phyloP scores from a whole-genome alignment of 1,140 invertebrate species.

The Oreohelix idahoensis region DNA sequence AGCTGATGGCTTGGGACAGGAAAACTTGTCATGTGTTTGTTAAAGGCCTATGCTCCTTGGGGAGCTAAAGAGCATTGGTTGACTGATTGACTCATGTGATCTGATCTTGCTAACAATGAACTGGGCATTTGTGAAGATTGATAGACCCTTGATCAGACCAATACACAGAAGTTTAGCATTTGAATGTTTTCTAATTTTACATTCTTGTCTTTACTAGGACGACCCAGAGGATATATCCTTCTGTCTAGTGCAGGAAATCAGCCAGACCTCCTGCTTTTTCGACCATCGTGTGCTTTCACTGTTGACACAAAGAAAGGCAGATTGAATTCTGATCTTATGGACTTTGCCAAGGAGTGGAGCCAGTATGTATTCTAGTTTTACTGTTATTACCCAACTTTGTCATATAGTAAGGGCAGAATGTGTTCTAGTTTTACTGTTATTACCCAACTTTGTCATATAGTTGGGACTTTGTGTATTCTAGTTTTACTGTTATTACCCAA shows the following conservation, averaged over 20 bases:
- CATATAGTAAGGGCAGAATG: not conserved
- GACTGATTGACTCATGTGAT: no score
- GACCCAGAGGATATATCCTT: not conserved
- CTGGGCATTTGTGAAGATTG: no score
- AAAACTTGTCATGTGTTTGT: no score
- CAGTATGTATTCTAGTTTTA: not conserved
- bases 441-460: not conserved
- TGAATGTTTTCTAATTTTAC: no score
- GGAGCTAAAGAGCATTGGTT: no score
- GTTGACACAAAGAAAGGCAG: slow-evolving; percentile 3
- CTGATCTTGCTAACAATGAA: no score
- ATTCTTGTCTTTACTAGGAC: not conserved
- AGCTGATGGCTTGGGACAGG: no score
- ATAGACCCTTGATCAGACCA: no score
- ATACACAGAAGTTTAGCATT: no score
- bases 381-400: no score
- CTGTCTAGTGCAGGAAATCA: not conserved
- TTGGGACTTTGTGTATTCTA: not conserved
- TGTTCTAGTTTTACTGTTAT: not conserved
- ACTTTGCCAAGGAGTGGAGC: slow-evolving; percentile 2
- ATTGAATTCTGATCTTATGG: not conserved
- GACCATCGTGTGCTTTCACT: not conserved
- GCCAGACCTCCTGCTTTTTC: not conserved
- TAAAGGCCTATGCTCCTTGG: no score
- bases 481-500: no score